Base-by-base conservation (phyloP, 2,888 invertebrate species). In the Drosophila putrida region DNA sequence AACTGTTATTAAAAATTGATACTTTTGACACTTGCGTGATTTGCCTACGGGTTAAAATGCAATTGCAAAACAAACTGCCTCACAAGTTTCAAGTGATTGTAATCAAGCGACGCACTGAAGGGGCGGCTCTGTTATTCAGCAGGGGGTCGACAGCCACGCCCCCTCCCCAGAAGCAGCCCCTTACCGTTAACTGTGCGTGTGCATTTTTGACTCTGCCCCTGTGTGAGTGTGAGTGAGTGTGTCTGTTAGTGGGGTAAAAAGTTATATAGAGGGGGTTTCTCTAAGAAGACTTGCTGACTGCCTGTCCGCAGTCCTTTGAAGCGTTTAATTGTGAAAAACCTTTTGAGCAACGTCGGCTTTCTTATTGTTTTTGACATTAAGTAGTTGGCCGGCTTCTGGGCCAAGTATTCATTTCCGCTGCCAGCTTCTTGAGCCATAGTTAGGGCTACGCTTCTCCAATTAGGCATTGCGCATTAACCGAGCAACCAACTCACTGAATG, bases 331-430 rank as follows among this genome's bases (percentile, higher is more conserved):
- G 79, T 69, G 74, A 62, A 69, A 64, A 82, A 59, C 75, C 89
- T 77, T 79, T 79, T 69, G 64, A 59, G 66, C 67, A 49, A 70
- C 71, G 68, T 58, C 70, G 61, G 58, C 66, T 74, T 69, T 74
- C 71, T 73, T 75, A 77, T 78, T 77, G 82, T 73, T 76, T 75
- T 65, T 71, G 76, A 82, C 79, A 69, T 82, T 69, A 84, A 84
- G 85, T 82, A 77, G 76, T 75, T 75, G 68, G 10, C 20, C 20
- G 38, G 44, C 57, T 75, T 60, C 47, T 46, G 43, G 43, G 75
- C 68, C 60, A 84, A 89, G 83, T 83, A 84, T 81, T 87, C 61
- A 83, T 85, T 83, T 83, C 83, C 83, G 89, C 51, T 78, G 46
- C 15, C 25, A 49, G 46, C 36, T 61, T 55, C 75, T 74, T 57